Conservation (phyloP, 2,888 invertebrate genomes). For the Plebejus melissa region DNA sequence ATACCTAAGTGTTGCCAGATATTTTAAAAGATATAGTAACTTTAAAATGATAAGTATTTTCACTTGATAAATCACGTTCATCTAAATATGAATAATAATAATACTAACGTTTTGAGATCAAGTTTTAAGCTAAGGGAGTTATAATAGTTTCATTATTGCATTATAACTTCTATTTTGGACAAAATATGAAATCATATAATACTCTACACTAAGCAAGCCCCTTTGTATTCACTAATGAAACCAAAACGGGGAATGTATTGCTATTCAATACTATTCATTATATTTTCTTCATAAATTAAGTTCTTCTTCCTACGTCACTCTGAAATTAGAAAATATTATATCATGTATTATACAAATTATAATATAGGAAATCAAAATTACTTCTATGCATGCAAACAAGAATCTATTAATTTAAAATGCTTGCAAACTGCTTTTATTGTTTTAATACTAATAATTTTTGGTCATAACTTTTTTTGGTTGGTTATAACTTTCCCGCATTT, state of each 20-base stretch:
- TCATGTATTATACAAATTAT: too few relatives aligned
- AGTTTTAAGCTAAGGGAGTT: conserved; percentile 1
- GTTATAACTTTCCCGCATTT: too few relatives aligned
- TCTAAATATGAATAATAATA: background rate
- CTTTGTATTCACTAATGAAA: background rate
- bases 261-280: background rate
- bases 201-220: background rate
- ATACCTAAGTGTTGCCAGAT: background rate
- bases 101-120: background rate
- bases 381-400: too few relatives aligned
- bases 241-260: background rate
- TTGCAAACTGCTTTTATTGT: too few relatives aligned
- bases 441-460: too few relatives aligned
- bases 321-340: background rate
- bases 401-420: too few relatives aligned
- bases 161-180: background rate
- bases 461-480: too few relatives aligned
- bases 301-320: conserved; percentile 17
- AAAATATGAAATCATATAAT: background rate
- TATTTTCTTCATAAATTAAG: conserved; percentile 3
- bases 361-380: too few relatives aligned
- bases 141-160: background rate
- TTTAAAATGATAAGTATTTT: too few relatives aligned
- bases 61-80: background rate
- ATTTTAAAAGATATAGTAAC: background rate